Evolutionary conservation across 2,797 vertebrate species (phyloP), one percentile per base, ranked within the genome.

Genomic region (Yasuhikotakia modesta): DNA sequence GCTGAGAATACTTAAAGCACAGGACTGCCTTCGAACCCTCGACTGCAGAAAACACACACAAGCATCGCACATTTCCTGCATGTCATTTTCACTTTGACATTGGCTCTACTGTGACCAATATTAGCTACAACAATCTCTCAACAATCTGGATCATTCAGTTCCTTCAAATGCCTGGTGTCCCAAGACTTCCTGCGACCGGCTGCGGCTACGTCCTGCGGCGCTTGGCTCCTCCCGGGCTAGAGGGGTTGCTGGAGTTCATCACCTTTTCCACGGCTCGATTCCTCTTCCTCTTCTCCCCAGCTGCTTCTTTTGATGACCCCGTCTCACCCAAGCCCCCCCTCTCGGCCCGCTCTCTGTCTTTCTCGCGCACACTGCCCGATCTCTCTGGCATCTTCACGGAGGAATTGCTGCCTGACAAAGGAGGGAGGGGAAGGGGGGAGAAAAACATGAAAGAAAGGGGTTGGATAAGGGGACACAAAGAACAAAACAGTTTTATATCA

Each of bases 251-350:
- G 17, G 94, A 91, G 0, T 90, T 94, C 69, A 94, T 87, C 43
- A 94, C 94, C 82, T 95, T 95, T 84, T 95, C 95, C 0, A 94
- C 94, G 76, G 91, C 92, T 71, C 95, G 92, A 91, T 91, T 95
- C 85, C 94, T 92, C 77, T 96, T 96, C 83, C 94, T 92, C 86
- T 95, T 96, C 87, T 95, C 94, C 50, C 79, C 94, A 0, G 90
- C 89, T 52, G 92, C 91, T 73, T 95, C 94, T 79, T 94, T 95
- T 73, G 91, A 88, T 76, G 91, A 87, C 78, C 91, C 84, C 73
- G 94, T 85, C 82, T 95, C 95, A 19, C 91, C 91, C 16, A 91
- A 88, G 64, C 81, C 92, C 89, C 90, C 92, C 88, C 90, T 93
- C 85, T 94, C 94, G 84, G 90, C 92, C 85, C 94, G 94, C 86